A percentile compares a stretch with the other conserved stretches of the same genome.
Evolutionary conservation across 2,888 invertebrate genomes (phyloP).

Genomic region (Lithophane socia): DNA sequence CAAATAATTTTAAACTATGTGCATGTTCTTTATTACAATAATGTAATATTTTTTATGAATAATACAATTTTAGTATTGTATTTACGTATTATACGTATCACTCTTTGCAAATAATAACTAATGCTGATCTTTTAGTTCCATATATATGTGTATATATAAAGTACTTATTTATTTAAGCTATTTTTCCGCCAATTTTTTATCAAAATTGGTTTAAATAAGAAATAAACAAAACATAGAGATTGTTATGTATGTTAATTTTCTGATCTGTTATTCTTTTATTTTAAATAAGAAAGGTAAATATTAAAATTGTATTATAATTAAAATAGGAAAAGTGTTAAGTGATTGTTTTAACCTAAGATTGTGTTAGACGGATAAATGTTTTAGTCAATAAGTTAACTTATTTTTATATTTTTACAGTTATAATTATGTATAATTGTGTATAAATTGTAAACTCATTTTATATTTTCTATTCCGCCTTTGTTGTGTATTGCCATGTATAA

Average conservation of each 20-base stretch:
- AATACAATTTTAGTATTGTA: constrained; percentile 58
- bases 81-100: neutral
- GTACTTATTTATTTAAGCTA: neutral
- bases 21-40: constrained; percentile 28
- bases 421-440: too few relatives aligned
- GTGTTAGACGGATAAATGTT: constrained; percentile 2
- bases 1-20: constrained; percentile 4
- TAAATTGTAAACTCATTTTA: neutral
- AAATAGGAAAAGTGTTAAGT: constrained; percentile 73
- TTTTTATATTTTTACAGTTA: neutral
- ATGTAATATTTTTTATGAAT: constrained; percentile 36
- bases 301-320: constrained; percentile 72
- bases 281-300: constrained; percentile 38
- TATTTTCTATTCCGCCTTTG: neutral
- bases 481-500: constrained; percentile 46
- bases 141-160: neutral
- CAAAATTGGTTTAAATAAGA: neutral
- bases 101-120: neutral
- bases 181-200: neutral
- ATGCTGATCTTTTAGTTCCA: neutral
- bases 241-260: neutral
- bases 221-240: neutral
- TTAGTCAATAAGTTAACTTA: constrained; percentile 14
- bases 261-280: neutral
- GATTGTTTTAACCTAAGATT: constrained; percentile 29